Percentiles rank a stretch among this genome's conserved stretches.
phyloP scores from a whole-genome alignment of 2,888 invertebrate species.

The Cantharis rufa region DNA sequence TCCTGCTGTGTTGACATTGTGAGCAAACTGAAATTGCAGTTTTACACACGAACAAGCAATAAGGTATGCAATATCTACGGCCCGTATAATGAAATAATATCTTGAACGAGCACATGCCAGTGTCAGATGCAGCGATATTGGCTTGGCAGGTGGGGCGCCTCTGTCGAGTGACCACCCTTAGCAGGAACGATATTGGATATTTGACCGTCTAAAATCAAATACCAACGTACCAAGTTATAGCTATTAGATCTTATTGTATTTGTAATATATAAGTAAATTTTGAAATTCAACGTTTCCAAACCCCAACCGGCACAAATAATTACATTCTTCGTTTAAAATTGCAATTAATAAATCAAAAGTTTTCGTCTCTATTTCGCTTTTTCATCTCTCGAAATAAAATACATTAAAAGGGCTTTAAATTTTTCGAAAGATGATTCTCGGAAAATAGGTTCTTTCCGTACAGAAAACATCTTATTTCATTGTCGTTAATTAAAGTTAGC shows the following conservation, averaged over 20 bases:
- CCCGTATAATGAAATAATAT: slow-evolving; percentile 38
- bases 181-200: slow-evolving; percentile 33
- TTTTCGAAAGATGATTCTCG: no score
- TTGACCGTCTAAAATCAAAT: slow-evolving; percentile 36
- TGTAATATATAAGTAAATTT: slow-evolving; percentile 34
- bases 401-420: not conserved
- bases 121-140: slow-evolving; percentile 35
- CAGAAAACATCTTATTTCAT: slow-evolving; percentile 52
- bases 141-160: slow-evolving; percentile 31
- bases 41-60: slow-evolving; percentile 33
- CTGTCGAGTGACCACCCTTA: slow-evolving; percentile 29
- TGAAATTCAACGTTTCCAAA: not conserved
- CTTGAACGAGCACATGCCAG: slow-evolving; percentile 33
- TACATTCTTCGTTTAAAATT: slow-evolving; percentile 30
- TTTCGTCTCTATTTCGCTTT: no score
- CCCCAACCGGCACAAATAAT: not conserved
- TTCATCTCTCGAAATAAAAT: not conserved
- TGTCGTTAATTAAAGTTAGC: slow-evolving; percentile 55
- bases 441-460: slow-evolving; percentile 10
- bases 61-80: slow-evolving; percentile 35
- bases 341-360: slow-evolving; percentile 36
- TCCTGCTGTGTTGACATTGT: slow-evolving; percentile 37
- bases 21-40: slow-evolving; percentile 38
- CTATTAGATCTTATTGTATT: slow-evolving; percentile 32
- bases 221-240: slow-evolving; percentile 26